A percentile compares a stretch with the other conserved stretches of the same genome.
Conservation (phyloP, 2,797 vertebrate genomes). For the Dallia pectoralis region DNA sequence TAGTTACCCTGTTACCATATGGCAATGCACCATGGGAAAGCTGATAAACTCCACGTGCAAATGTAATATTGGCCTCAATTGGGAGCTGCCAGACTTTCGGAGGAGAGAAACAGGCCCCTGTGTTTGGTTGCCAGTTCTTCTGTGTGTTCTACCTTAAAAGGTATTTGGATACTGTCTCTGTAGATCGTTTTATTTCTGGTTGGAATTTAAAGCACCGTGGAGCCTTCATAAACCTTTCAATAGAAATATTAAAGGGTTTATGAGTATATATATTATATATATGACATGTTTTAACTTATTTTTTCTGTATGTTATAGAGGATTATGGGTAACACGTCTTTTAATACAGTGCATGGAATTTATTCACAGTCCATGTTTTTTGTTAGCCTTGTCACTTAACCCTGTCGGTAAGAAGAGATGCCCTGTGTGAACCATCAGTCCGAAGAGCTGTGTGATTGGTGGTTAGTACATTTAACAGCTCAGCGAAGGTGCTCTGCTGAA, state of each 20-base stretch:
- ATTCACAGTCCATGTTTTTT: neutral
- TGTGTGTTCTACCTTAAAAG: conserved; percentile 59
- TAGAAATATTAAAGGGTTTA: neutral
- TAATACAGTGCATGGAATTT: neutral
- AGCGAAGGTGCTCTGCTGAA: conserved; percentile 19
- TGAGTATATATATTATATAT: neutral
- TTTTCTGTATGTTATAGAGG: neutral
- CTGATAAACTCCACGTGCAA: neutral
- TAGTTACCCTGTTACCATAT: conserved; percentile 34
- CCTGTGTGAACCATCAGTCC: neutral
- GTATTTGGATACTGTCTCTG: conserved; percentile 6
- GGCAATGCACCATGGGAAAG: conserved; percentile 33
- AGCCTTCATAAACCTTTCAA: neutral
- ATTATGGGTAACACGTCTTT: neutral
- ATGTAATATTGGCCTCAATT: neutral
- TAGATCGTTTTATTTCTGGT: neutral
- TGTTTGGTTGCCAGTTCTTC: conserved; percentile 35
- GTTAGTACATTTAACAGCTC: neutral
- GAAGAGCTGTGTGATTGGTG: neutral
- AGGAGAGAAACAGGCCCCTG: neutral
- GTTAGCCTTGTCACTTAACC: neutral
- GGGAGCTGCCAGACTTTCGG: neutral
- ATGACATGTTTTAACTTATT: neutral
- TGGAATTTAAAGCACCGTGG: neutral
- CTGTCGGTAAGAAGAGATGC: neutral